These are phyloP conservation scores for Chaenodraco wilsoni DNA, from an alignment of 2,797 vertebrate species.

Conservation along the genomic window DNA sequence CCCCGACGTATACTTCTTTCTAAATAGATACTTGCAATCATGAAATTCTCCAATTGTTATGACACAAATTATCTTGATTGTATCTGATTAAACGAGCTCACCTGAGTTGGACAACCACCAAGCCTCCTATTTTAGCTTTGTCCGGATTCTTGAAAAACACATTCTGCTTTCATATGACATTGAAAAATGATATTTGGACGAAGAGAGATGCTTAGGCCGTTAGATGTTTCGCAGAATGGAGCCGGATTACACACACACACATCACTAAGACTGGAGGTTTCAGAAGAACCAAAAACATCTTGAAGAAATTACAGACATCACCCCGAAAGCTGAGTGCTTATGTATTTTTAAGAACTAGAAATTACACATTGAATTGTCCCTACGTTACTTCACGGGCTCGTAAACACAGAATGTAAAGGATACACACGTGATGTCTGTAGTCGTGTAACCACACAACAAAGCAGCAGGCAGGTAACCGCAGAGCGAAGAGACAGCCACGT, in stretches of 20 bases:
- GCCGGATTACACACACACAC: conserved; percentile 76
- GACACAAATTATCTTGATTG: conserved; percentile 75
- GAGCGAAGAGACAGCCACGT: conserved; percentile 47
- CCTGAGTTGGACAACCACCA: conserved; percentile 74
- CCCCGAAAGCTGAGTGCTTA: conserved; percentile 74
- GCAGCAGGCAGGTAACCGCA: conserved; percentile 64
- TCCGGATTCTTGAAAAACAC: conserved; percentile 66
- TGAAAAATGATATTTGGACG: conserved; percentile 84
- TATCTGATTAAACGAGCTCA: conserved; percentile 74
- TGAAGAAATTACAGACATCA: conserved; percentile 82
- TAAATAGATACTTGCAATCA: conserved; percentile 58
- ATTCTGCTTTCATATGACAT: conserved; percentile 79
- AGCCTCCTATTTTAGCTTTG: conserved; percentile 60
- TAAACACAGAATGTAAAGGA: conserved; percentile 58
- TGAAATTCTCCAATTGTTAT: conserved; percentile 68
- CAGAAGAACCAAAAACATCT: conserved; percentile 78
- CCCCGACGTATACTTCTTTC: conserved; percentile 8
- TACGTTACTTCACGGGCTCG: conserved; percentile 57
- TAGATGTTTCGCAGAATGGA: conserved; percentile 76
- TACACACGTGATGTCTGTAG: conserved; percentile 54
- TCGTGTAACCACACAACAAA: conserved; percentile 49
- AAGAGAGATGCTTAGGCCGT: conserved; percentile 76
- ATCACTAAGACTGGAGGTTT: conserved; percentile 68
- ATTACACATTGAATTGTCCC: conserved; percentile 70
- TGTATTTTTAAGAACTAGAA: conserved; percentile 78